Conservation (phyloP, 2,888 invertebrate species). For the Lysandra bellargus region DNA sequence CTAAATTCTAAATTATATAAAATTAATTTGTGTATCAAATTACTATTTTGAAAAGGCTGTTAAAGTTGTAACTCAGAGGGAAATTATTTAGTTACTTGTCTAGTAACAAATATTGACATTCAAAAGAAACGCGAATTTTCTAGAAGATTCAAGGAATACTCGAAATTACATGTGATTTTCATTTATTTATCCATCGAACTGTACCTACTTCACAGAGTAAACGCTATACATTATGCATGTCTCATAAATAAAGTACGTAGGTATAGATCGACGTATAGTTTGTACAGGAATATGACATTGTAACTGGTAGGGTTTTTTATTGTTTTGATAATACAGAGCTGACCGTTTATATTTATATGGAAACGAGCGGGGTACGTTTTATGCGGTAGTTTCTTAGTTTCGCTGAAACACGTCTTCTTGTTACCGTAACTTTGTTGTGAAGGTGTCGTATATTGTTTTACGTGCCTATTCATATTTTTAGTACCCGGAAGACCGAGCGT, state of each 20-base stretch:
- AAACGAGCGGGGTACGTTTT: neutral
- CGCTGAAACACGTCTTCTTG: neutral
- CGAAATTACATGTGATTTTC: neutral
- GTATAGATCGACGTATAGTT: conserved; percentile 13
- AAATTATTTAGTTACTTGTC: too few species aligned
- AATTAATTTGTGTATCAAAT: too few species aligned
- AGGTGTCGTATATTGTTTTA: conserved; percentile 9
- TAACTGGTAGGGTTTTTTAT: conserved; percentile 15
- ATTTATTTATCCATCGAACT: neutral
- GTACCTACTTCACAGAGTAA: conserved; percentile 15
- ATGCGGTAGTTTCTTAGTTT: conserved; percentile 16
- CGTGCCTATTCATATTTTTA: neutral
- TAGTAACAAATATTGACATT: too few species aligned
- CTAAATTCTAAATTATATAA: too few species aligned
- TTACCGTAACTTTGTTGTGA: neutral
- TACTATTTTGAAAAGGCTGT: neutral
- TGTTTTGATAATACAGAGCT: conserved; percentile 11
- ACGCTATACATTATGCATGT: conserved; percentile 25
- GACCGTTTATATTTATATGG: conserved; percentile 16
- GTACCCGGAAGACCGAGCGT: neutral
- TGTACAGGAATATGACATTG: conserved; percentile 25
- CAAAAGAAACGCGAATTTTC: neutral
- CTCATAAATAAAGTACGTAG: conserved; percentile 26
- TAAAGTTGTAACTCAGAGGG: too few species aligned
- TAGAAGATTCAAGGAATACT: neutral